These are phyloP conservation scores for Amblyjoppa fuscipennis DNA, from an alignment of 2,888 invertebrate species.

Conservation along the genomic window DNA sequence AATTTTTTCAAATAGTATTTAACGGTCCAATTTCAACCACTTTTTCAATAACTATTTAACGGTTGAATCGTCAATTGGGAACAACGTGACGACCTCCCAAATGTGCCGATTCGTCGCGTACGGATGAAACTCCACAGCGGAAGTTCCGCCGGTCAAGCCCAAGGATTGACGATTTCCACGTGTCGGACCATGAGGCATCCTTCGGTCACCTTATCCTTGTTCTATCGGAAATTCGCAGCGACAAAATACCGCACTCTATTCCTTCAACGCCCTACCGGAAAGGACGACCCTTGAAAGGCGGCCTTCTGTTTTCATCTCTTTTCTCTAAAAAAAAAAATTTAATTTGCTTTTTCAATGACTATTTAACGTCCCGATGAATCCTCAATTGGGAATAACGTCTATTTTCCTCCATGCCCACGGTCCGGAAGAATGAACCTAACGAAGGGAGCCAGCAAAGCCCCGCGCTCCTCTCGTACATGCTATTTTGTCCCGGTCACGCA, in stretches of 20 bases:
- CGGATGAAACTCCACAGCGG: constrained; percentile 9
- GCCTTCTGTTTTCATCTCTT: neutral
- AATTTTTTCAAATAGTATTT: too few species aligned
- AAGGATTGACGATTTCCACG: constrained; percentile 27
- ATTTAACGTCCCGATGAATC: constrained; percentile 50
- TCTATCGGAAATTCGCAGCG: too few species aligned
- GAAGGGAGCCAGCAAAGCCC: constrained; percentile 46
- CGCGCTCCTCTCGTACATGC: constrained; percentile 37
- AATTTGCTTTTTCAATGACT: constrained; percentile 14
- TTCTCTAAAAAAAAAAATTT: neutral
- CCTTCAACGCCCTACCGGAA: too few species aligned
- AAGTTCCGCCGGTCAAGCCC: constrained; percentile 52
- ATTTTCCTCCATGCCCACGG: constrained; percentile 42
- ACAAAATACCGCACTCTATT: neutral
- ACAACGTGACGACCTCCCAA: too few species aligned
- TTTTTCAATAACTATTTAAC: too few species aligned
- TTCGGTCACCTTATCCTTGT: too few species aligned
- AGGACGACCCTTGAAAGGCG: too few species aligned
- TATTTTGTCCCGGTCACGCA: constrained; percentile 63
- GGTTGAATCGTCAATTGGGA: too few species aligned
- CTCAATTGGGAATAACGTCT: constrained; percentile 33
- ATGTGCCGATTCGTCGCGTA: too few species aligned
- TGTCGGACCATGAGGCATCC: neutral
- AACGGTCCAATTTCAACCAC: too few species aligned
- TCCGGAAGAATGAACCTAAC: constrained; percentile 50